Base-by-base conservation (phyloP, 2,888 invertebrate genomes). In the Papilio gigon region DNA sequence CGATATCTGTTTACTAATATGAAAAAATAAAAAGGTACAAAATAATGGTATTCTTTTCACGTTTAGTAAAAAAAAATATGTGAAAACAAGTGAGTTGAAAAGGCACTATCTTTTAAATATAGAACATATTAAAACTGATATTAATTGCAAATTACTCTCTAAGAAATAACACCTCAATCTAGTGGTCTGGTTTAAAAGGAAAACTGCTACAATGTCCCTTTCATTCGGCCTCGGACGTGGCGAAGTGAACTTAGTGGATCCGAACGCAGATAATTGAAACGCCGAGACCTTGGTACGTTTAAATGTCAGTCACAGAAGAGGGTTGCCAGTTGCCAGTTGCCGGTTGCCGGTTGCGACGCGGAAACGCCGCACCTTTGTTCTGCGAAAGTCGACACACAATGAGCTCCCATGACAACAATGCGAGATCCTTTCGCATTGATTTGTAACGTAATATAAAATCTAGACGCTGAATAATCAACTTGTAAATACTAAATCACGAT, bases 281-380 rank as follows among this genome's bases (percentile, higher is more conserved):
- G 25, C 17, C 58, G 50, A 71, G 88, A 87, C 87, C 89, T 89
- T 88, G 84, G 85, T 86, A 84, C 84, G 85, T 76, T 85, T 88
- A 89, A 90, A 90, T 90, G 88, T 89, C 90, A 90, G 86, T 88
- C 83, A 72, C 74, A 80, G 76, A 30, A 12, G 14, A 56, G 53
- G 53, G 53, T 30, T 56, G 30, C 30, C 30, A 17, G 53, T 53
- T 53, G 44, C 22, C 12, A 74, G 88, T 88, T 87, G 82, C 87
- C n/a, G n/a, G n/a, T n/a, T n/a, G 44, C 22, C 12, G 74, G 88
- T 88, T 87, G 82, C 87, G 80, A 87, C 78, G 85, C 89, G 89
- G 90, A 90, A 90, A 83, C 82, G 76, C 71, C 76, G 75, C 71
- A 69, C 78, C 81, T 80, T 89, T 87, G 86, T 87, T 85, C 86